Evolutionary conservation across 2,113 vertebrate species (phyloP), one percentile per base, ranked within the genome.

Genomic region (Thalassarche chlororhynchos): DNA sequence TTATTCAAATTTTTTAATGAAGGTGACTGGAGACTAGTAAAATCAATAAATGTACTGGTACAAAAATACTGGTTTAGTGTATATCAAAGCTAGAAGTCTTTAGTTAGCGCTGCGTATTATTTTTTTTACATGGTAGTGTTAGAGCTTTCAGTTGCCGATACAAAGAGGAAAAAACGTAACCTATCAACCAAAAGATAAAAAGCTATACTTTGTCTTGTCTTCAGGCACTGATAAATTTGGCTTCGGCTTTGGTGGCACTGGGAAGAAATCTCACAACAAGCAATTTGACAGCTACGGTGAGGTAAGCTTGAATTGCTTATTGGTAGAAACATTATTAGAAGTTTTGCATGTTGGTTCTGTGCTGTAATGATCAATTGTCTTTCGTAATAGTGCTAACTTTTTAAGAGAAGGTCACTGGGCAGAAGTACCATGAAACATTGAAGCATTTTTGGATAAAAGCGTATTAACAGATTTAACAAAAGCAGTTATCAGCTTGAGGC

Each of bases 201-300:
- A 42, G 6, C 28, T 62, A 0, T 77, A 57, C 52, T 95, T 57
- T 91, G n/a, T 75, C 20, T 95, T 94, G 4, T 77, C 34, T 87
- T 60, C 89, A 99, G 99, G 99, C 65, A 99, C 99, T 47, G 99
- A 99, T 98, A 99, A 99, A 95, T 99, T 98, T 96, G 99, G 99
- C 26, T 99, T 99, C 98, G 99, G 99, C 69, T 99, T 99, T 97
- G 99, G 99, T 76, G 99, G 99, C 70, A 99, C 99, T 34, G 99
- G 99, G 89, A 99, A 99, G 97, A 99, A 99, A 89, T 99, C 99
- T 76, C 98, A 99, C 96, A 99, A 99, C 97, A 99, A 99, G 85
- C 99, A 99, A 62, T 99, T 99, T 98, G 99, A 99, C 97, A 99
- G 99, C 97, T 99, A 99, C 16, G 99, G 99, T 95, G 99, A 99